Conservation (phyloP, 2,888 invertebrate species). For the Sminthurinus aureus region DNA sequence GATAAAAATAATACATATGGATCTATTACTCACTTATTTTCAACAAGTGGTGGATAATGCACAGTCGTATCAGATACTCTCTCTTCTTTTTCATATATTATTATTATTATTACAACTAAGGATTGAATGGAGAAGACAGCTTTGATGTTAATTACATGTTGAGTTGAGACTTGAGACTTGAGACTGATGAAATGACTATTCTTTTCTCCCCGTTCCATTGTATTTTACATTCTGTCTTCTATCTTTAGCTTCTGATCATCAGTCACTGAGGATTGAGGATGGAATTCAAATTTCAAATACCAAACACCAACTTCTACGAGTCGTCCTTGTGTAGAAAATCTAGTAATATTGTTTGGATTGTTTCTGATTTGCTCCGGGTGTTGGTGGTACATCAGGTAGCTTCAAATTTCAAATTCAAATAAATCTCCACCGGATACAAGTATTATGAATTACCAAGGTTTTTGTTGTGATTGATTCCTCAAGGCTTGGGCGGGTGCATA, state of each 20-base stretch:
- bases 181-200: slow-evolving; percentile 27
- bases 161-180: slow-evolving; percentile 4
- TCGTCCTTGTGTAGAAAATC: too few species aligned
- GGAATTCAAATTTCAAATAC: background rate
- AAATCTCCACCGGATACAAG: too few species aligned
- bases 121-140: slow-evolving; percentile 20
- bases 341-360: slow-evolving; percentile 18
- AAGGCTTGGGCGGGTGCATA: too few species aligned
- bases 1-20: too few species aligned
- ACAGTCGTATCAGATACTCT: background rate
- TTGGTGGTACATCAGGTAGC: background rate
- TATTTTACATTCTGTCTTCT: background rate
- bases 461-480: too few species aligned
- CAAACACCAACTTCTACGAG: too few species aligned
- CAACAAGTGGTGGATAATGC: background rate
- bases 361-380: slow-evolving; percentile 17
- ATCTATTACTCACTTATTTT: background rate
- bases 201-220: background rate
- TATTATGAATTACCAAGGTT: too few species aligned
- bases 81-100: too few species aligned
- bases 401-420: too few species aligned
- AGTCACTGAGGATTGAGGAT: background rate
- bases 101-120: too few species aligned
- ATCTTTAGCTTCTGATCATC: background rate
- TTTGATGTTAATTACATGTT: slow-evolving; percentile 41